phyloP scores from a whole-genome alignment of 2,797 vertebrate species.

The Mycteria americana region DNA sequence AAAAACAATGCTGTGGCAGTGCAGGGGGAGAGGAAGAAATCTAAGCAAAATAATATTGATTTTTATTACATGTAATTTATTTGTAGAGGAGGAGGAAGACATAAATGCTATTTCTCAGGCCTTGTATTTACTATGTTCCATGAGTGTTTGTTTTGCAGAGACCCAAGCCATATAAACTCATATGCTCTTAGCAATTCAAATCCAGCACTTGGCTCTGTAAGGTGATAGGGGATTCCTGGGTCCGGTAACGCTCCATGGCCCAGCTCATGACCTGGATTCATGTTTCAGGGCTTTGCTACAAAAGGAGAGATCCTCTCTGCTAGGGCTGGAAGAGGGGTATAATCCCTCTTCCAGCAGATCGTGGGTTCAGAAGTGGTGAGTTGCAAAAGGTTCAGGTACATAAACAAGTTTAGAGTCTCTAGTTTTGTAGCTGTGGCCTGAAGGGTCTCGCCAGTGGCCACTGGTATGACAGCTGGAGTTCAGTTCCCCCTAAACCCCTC shows the following conservation, averaged over 20 bases:
- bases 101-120: neutral
- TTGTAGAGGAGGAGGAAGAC: neutral
- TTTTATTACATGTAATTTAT: neutral
- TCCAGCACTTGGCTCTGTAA: neutral
- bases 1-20: neutral
- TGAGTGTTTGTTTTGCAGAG: neutral
- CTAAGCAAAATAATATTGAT: neutral
- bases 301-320: neutral
- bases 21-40: neutral
- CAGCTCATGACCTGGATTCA: neutral
- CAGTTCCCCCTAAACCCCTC: neutral
- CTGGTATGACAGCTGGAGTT: neutral
- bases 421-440: neutral
- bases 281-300: rapidly evolving
- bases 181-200: neutral
- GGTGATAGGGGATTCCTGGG: neutral
- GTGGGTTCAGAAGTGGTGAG: neutral
- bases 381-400: neutral
- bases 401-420: neutral
- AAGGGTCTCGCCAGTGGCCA: neutral
- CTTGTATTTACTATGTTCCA: neutral
- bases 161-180: rapidly evolving
- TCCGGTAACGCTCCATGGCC: rapidly evolving
- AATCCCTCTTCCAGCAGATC: neutral
- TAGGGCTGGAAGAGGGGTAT: neutral